Percentiles rank a stretch among this genome's conserved stretches.
Conservation (phyloP, 2,888 invertebrate genomes). For the Erannis defoliaria region DNA sequence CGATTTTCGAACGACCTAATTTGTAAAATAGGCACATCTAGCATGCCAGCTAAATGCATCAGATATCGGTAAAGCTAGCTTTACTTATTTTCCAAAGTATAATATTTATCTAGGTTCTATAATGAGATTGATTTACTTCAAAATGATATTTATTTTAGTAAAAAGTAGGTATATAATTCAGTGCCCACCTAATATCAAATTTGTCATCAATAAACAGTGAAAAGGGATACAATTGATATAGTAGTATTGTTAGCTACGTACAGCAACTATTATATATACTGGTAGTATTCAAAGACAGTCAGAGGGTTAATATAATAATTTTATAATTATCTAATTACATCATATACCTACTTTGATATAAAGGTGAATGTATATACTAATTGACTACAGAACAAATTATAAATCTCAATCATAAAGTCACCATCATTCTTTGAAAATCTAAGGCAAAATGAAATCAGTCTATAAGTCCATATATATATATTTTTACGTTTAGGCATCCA, state of each 20-base stretch:
- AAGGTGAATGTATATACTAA: conserved; percentile 39
- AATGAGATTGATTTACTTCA: too few relatives aligned
- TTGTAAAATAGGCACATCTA: too few relatives aligned
- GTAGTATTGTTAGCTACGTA: conserved; percentile 5
- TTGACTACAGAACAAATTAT: conserved; percentile 46
- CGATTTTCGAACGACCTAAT: too few relatives aligned
- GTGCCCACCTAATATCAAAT: not conserved
- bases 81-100: too few relatives aligned
- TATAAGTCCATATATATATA: conserved; percentile 50
- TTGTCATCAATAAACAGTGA: not conserved
- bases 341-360: conserved; percentile 20
- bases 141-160: not conserved
- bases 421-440: conserved; percentile 33
- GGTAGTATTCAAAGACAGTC: conserved; percentile 40
- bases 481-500: conserved; percentile 18
- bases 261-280: conserved; percentile 26
- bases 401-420: conserved; percentile 29
- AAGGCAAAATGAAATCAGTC: conserved; percentile 65
- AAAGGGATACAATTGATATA: conserved; percentile 3
- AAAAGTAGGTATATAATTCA: not conserved
- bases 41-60: too few relatives aligned
- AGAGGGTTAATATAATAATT: conserved; percentile 21
- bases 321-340: conserved; percentile 13
- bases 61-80: too few relatives aligned
- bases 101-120: too few relatives aligned